phyloP scores from a whole-genome alignment of 53 echinoderm and acorn worm genomes.

The Henricia sp. region DNA sequence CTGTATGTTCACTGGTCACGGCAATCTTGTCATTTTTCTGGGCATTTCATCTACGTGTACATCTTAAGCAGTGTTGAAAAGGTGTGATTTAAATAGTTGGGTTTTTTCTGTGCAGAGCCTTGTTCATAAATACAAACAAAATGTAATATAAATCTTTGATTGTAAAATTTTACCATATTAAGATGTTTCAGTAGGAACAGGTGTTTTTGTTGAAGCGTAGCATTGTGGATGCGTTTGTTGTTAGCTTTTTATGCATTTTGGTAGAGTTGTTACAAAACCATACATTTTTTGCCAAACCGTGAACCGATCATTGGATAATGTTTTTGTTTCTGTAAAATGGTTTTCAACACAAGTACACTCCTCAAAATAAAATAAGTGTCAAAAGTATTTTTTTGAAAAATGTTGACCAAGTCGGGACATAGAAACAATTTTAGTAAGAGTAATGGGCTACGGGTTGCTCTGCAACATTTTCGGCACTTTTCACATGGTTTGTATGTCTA shows the following conservation, averaged over 20 bases:
- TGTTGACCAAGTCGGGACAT: too few species aligned
- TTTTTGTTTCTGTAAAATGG: conserved; percentile 10
- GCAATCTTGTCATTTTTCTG: conserved; percentile 2
- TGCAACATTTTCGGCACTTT: too few species aligned
- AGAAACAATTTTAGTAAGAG: too few species aligned
- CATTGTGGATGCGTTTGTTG: conserved; percentile 20
- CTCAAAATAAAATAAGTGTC: too few species aligned
- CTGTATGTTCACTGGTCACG: conserved; percentile 30
- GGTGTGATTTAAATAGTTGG: not conserved
- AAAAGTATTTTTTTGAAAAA: too few species aligned
- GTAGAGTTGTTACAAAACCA: not conserved
- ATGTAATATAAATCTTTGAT: conserved; percentile 35
- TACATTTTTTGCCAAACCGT: not conserved
- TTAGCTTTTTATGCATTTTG: not conserved
- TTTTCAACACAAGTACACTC: not conserved
- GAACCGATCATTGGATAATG: too few species aligned
- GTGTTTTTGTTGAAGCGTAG: conserved; percentile 35
- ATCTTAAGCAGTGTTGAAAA: not conserved
- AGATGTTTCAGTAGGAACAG: conserved; percentile 28
- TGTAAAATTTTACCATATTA: conserved; percentile 3
- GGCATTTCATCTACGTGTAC: not conserved
- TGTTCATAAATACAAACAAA: conserved; percentile 54
- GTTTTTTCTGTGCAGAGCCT: conserved; percentile 20
- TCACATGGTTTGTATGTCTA: too few species aligned
- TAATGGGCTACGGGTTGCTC: too few species aligned